These are phyloP conservation scores for Fregetta grallaria DNA, from an alignment of 2,113 vertebrate genomes.

Conservation along the genomic window DNA sequence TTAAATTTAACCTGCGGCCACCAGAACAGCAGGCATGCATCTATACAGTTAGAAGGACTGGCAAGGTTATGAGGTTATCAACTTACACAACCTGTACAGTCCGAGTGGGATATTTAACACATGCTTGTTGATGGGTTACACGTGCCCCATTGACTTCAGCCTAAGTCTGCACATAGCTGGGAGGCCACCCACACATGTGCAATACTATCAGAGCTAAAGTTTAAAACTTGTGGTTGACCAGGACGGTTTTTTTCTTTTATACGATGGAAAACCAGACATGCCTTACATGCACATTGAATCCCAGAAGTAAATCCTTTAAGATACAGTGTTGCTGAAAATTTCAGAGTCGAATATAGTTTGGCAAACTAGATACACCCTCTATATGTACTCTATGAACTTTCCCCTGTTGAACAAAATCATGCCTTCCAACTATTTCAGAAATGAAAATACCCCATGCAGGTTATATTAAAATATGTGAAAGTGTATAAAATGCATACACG, in stretches of 20 bases:
- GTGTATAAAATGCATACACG: neutral
- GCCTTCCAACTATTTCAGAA: neutral
- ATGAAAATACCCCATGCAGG: neutral
- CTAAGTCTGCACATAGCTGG: neutral
- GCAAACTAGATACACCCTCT: neutral
- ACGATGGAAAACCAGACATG: neutral
- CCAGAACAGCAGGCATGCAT: neutral
- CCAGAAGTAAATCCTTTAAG: neutral
- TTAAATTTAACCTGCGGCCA: neutral
- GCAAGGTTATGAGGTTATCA: neutral
- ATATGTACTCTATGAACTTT: neutral
- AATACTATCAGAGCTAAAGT: neutral
- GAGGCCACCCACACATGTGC: neutral
- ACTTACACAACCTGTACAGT: neutral
- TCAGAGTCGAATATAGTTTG: neutral
- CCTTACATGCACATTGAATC: neutral
- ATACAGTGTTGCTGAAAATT: neutral
- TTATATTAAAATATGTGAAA: neutral
- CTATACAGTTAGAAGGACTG: neutral
- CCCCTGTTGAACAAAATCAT: neutral
- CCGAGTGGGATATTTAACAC: neutral
- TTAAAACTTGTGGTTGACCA: neutral
- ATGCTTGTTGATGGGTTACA: accelerated
- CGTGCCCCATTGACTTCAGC: neutral
- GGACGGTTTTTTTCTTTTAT: neutral